These are phyloP conservation scores for Dascyllus trimaculatus DNA, from an alignment of 2,113 vertebrate genomes.

Conservation along the genomic window DNA sequence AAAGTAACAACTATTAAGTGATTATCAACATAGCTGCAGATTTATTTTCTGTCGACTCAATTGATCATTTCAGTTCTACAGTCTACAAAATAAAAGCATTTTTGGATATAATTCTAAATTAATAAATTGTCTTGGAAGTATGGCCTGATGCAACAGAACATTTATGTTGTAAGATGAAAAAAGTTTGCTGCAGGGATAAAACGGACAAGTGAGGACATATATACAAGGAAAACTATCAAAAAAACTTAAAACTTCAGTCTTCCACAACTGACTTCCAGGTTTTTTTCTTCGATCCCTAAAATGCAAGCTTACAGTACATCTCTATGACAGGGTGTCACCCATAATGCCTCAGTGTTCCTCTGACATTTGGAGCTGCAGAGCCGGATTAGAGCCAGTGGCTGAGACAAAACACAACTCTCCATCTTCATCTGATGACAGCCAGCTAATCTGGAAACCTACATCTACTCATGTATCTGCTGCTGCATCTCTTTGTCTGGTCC, in stretches of 20 bases:
- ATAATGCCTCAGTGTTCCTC: constrained; percentile 25
- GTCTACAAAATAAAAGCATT: not conserved
- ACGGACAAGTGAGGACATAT: too few relatives aligned
- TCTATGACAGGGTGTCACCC: constrained; percentile 16
- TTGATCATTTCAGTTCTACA: too few relatives aligned
- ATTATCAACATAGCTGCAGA: too few relatives aligned
- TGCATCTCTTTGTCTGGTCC: constrained; percentile 10
- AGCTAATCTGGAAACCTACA: constrained; percentile 32
- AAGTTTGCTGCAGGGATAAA: too few relatives aligned
- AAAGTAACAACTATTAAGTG: too few relatives aligned
- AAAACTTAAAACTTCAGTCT: too few relatives aligned
- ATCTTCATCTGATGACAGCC: constrained; percentile 43
- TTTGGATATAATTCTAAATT: not conserved
- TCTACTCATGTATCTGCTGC: constrained; percentile 2
- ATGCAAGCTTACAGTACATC: constrained; percentile 1
- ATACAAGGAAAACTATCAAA: too few relatives aligned
- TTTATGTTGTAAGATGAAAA: not conserved
- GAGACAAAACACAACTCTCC: constrained; percentile 34
- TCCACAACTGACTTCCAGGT: not conserved
- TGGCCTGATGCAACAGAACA: not conserved
- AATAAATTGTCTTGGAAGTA: not conserved
- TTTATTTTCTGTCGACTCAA: not conserved
- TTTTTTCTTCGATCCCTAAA: not conserved
- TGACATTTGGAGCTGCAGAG: constrained; percentile 44
- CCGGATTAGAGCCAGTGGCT: constrained; percentile 25